Evolutionary conservation across 2,888 invertebrate species (phyloP).

Genomic region (Acanthococcus lagerstroemiae): DNA sequence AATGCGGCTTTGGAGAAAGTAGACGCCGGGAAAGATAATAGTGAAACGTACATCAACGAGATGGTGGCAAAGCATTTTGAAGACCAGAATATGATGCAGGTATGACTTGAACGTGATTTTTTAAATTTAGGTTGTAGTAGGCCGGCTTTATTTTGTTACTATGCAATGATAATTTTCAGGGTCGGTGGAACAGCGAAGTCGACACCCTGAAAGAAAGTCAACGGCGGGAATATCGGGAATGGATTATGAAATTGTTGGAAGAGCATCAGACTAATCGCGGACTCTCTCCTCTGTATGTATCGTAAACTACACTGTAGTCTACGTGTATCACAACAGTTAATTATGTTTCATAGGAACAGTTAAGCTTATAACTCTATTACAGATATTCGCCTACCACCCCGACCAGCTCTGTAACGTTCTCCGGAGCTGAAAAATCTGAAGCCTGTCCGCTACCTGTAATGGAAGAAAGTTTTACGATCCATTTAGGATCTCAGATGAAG

Average conservation of each 20-base stretch:
- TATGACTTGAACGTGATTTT: slow-evolving; percentile 42
- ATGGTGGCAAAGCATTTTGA: slow-evolving; percentile 72
- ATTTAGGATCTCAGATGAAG: slow-evolving; percentile 93
- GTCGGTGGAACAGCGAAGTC: slow-evolving; percentile 49
- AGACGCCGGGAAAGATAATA: slow-evolving; percentile 55
- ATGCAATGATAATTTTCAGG: slow-evolving; percentile 26
- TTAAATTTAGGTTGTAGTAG: too few species aligned
- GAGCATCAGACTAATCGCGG: slow-evolving; percentile 44
- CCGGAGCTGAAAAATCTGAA: neutral
- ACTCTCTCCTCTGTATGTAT: slow-evolving; percentile 5
- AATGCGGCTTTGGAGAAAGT: slow-evolving; percentile 68
- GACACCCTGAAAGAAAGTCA: slow-evolving; percentile 77
- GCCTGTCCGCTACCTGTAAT: slow-evolving; percentile 40
- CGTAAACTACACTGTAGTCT: neutral
- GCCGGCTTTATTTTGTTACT: too few species aligned
- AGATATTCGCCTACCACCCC: slow-evolving; percentile 17
- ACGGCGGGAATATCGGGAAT: slow-evolving; percentile 73
- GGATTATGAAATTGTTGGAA: slow-evolving; percentile 74
- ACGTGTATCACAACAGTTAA: too few species aligned
- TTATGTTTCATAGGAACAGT: too few species aligned
- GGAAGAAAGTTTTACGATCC: slow-evolving; percentile 96
- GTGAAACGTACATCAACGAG: slow-evolving; percentile 75
- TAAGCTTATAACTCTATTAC: too few species aligned
- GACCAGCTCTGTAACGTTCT: neutral
- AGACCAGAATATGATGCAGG: slow-evolving; percentile 70